phyloP scores from a whole-genome alignment of 1,140 invertebrate species.

The Drosophila ambigua region DNA sequence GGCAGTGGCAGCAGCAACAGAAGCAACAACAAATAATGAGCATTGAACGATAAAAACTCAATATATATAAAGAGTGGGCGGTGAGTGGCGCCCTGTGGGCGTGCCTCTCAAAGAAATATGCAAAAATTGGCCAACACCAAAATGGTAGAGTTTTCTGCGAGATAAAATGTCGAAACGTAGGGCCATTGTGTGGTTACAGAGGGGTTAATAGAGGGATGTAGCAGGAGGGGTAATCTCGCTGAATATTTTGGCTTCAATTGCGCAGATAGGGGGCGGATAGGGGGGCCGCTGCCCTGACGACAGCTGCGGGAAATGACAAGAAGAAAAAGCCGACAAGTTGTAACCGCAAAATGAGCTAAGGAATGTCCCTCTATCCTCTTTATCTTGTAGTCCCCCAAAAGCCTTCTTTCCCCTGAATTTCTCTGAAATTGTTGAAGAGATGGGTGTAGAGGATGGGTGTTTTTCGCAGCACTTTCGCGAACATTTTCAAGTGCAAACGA shows the following conservation, averaged over 20 bases:
- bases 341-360: conserved; percentile 11
- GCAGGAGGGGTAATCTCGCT: conserved; percentile 15
- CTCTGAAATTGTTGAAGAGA: no score
- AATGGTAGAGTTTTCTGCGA: conserved; percentile 5
- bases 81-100: conserved; percentile 4
- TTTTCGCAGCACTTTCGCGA: neutral
- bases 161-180: conserved; percentile 24
- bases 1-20: conserved; percentile 5
- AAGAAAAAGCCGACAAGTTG: conserved; percentile 19
- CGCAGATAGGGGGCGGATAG: neutral
- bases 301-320: conserved; percentile 24
- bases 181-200: conserved; percentile 11
- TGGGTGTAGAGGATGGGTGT: no score
- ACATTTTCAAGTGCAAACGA: conserved; percentile 35
- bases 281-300: conserved; percentile 7
- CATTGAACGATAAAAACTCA: conserved; percentile 62
- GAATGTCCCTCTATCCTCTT: neutral
- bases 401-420: neutral
- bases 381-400: no score
- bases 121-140: conserved; percentile 37
- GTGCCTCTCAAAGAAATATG: conserved; percentile 47
- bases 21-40: conserved; percentile 62
- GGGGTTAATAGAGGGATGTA: neutral
- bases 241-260: conserved; percentile 24
- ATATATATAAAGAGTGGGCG: conserved; percentile 13